Conservation (phyloP, 2,888 invertebrate genomes). For the Tethea ocularis region DNA sequence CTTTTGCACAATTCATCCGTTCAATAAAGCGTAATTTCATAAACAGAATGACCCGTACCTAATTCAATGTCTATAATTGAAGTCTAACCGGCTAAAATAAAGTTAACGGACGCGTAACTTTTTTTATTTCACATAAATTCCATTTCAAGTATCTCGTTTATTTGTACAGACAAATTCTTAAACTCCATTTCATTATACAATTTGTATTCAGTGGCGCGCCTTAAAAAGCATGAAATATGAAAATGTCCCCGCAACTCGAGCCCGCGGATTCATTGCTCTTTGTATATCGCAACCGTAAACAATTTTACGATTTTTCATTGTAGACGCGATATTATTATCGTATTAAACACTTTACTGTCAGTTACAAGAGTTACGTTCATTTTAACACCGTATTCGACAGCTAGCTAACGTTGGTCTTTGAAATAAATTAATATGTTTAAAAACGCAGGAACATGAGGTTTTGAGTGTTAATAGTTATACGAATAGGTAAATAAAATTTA, state of each 20-base stretch:
- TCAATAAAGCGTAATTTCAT: background rate
- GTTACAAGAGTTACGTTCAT: constrained; percentile 36
- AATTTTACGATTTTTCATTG: constrained; percentile 61
- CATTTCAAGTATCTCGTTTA: constrained; percentile 26
- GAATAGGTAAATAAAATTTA: too few species aligned
- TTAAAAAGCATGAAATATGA: constrained; percentile 56
- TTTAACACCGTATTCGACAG: constrained; percentile 25
- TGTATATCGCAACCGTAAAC: constrained; percentile 53
- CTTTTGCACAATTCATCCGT: background rate
- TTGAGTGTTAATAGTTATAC: too few species aligned
- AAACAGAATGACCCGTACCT: background rate
- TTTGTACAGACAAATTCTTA: constrained; percentile 25
- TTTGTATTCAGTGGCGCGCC: constrained; percentile 57
- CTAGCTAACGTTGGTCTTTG: constrained; percentile 15
- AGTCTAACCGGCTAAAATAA: background rate
- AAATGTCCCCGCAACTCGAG: constrained; percentile 37
- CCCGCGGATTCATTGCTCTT: constrained; percentile 44
- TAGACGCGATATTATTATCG: constrained; percentile 44
- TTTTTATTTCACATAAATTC: constrained; percentile 11
- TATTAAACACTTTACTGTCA: constrained; percentile 45
- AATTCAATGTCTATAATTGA: background rate
- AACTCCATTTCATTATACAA: constrained; percentile 42
- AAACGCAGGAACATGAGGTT: too few species aligned
- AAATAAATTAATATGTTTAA: constrained; percentile 7
- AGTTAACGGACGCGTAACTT: background rate